Conservation (phyloP, 2,113 vertebrate genomes). For the Antechinus flavipes region DNA sequence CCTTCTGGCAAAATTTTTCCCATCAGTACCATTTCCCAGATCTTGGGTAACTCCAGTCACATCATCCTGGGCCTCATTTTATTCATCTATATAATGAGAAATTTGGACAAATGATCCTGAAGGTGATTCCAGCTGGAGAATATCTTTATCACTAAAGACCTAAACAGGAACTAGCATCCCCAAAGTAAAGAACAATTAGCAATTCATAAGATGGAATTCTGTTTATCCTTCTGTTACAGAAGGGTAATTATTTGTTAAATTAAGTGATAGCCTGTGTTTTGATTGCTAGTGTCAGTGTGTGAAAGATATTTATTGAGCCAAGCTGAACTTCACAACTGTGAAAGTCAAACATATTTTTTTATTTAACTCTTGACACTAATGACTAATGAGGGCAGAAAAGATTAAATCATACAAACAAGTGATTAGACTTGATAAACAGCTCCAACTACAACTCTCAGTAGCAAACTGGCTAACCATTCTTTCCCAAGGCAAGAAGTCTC, state of each 20-base stretch:
- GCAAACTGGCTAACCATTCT: slow-evolving; percentile 27
- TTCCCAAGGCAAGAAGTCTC: background rate
- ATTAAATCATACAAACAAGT: slow-evolving; percentile 52
- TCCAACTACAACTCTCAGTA: slow-evolving; percentile 47
- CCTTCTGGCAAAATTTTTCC: background rate
- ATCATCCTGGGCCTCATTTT: background rate
- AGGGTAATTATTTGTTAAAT: slow-evolving; percentile 55
- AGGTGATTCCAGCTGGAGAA: background rate
- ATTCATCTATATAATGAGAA: background rate
- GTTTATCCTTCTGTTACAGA: slow-evolving; percentile 28
- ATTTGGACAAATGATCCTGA: background rate
- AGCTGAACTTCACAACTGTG: slow-evolving; percentile 25
- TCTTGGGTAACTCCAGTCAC: background rate
- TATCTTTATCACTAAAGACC: background rate
- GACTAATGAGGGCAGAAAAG: slow-evolving; percentile 56
- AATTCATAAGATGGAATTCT: slow-evolving; percentile 36
- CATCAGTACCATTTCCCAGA: background rate
- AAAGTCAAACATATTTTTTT: slow-evolving; percentile 63
- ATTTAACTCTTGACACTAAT: slow-evolving; percentile 65
- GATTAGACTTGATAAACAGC: slow-evolving; percentile 48
- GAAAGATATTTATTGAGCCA: background rate
- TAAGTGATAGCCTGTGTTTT: slow-evolving; percentile 63
- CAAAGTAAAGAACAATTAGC: slow-evolving; percentile 13
- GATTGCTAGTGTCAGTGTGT: slow-evolving; percentile 52
- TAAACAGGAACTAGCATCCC: slow-evolving; percentile 1